Base-by-base conservation (phyloP, 1,140 invertebrate genomes). In the Ceratosolen solmsi region DNA sequence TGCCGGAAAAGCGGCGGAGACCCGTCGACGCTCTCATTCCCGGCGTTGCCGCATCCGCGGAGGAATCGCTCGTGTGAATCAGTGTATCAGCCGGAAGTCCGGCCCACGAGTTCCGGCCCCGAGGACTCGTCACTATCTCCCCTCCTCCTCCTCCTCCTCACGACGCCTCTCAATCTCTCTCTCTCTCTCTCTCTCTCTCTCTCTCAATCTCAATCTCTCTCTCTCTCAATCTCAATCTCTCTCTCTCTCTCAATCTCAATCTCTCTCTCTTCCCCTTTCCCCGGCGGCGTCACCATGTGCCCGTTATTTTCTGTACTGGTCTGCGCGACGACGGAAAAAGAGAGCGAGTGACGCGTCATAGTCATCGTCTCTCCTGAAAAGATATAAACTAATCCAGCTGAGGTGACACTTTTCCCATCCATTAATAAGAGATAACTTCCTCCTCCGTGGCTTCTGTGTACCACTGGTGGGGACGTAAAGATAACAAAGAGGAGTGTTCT, bases 61-160 rank as follows among this genome's bases (percentile, higher is more conserved):
- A 77, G 72, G 76, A 80, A 76, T 74, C 78, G 65, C 63, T 79
- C 83, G 87, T 83, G 84, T 87, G 88, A 89, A 87, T 87, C 84
- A 84, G 85, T 89, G 86, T 91, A 91, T 91, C 90, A 89, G 87
- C 87, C 88, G 90, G 90, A 91, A 91, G 90, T 91, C 89, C 90
- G 89, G 89, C 90, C 90, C 90, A 91, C 90, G 88, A 89, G 90
- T 91, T 91, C 90, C 90, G 89, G 90, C 85, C 85, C 79, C 82
- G 84, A 73, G 58, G 65, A 83, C 86, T 82, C 70, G 72, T 84
- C 86, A 79, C 78, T 85, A 70, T 83, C 70, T 80, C n/a, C 41
- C n/a, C 51, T 73, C 74, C n/a, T 36, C 8, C 36, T 73, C 36
- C 41, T 7, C 54, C 22, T 63, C 27, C 22, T 13, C n/a, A 3